Conservation (phyloP, 1,140 invertebrate genomes). For the Diprion similis region DNA sequence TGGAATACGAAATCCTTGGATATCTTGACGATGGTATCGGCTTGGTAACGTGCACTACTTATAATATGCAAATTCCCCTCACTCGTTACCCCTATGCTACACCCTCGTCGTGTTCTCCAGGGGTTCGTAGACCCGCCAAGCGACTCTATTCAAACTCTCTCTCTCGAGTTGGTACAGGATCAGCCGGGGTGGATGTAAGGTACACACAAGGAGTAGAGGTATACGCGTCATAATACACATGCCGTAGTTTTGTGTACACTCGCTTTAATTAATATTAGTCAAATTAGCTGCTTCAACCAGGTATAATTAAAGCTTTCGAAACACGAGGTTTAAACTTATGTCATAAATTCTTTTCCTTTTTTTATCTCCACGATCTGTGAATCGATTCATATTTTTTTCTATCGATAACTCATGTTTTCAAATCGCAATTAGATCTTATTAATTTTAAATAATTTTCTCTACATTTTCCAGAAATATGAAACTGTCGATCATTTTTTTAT, state of each 20-base stretch:
- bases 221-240: slow-evolving; percentile 29
- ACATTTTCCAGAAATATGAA: too few relatives aligned
- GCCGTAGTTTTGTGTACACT: slow-evolving; percentile 10
- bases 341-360: too few relatives aligned
- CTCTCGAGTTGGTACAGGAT: slow-evolving; percentile 49
- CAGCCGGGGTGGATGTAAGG: slow-evolving; percentile 31
- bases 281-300: slow-evolving; percentile 9
- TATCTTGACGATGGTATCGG: slow-evolving; percentile 51
- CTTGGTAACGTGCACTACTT: slow-evolving; percentile 57
- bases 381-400: too few relatives aligned
- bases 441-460: too few relatives aligned
- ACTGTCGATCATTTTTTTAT: too few relatives aligned
- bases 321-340: too few relatives aligned
- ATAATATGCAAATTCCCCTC: slow-evolving; percentile 59
- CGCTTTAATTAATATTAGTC: slow-evolving; percentile 46
- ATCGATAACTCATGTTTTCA: too few relatives aligned
- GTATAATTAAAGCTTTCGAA: too few relatives aligned
- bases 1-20: not conserved
- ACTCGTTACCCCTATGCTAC: slow-evolving; percentile 18
- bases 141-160: slow-evolving; percentile 17
- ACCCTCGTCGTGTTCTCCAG: not conserved
- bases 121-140: slow-evolving; percentile 4
- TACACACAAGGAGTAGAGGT: slow-evolving; percentile 19
- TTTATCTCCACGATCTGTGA: too few relatives aligned
- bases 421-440: too few relatives aligned